Percentiles rank a stretch among this genome's conserved stretches.
Evolutionary conservation across 2,113 vertebrate species (phyloP).

Genomic region (Bubo bubo): DNA sequence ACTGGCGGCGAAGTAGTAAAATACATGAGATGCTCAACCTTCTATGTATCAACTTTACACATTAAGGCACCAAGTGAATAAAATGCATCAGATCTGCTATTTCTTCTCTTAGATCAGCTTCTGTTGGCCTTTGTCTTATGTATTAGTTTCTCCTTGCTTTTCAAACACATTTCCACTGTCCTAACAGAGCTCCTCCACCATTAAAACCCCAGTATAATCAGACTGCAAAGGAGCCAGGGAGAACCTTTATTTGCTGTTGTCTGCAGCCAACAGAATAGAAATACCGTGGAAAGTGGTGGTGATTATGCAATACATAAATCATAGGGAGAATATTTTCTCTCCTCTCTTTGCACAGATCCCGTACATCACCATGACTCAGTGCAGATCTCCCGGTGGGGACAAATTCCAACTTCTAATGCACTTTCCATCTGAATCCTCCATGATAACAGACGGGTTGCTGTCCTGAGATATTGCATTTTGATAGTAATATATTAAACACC

Average conservation of each 20-base stretch:
- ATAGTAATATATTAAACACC: conserved; percentile 16
- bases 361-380: conserved; percentile 65
- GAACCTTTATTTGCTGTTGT: background rate
- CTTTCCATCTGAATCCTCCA: conserved; percentile 14
- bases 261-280: background rate
- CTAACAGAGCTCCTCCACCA: background rate
- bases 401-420: conserved; percentile 51
- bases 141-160: background rate
- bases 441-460: conserved; percentile 26
- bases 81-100: background rate
- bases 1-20: background rate
- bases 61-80: background rate
- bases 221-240: background rate
- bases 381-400: conserved; percentile 15
- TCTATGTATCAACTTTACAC: background rate
- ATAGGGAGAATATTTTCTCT: conserved; percentile 27
- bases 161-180: background rate
- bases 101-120: background rate
- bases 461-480: conserved; percentile 19
- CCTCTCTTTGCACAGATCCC: background rate
- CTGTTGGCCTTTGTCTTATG: background rate
- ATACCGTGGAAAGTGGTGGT: background rate
- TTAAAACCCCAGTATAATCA: background rate
- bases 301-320: conserved; percentile 56
- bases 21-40: background rate